Evolutionary conservation across 2,888 invertebrate genomes (phyloP), one percentile per base, ranked within the genome.

Genomic region (Lysandra bellargus): DNA sequence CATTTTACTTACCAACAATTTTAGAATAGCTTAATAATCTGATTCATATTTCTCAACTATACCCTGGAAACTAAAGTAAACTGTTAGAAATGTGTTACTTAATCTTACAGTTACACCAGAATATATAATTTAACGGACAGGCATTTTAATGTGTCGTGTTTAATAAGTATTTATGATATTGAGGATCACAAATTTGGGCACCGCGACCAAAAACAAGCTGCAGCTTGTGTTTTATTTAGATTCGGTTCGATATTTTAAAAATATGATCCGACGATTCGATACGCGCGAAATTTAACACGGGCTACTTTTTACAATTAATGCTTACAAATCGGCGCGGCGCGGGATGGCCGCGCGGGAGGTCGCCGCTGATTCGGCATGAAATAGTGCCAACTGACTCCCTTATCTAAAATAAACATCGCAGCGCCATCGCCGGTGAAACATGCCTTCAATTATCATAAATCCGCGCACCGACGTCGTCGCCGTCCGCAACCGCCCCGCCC

Each of bases 381-480:
- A 94, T 93, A 94, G 92, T 92, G 89, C 91, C 90, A 89, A 88
- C 89, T 89, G 89, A 88, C 84, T 82, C 86, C 88, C 89, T 93
- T 94, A 94, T 94, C 94, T 94, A 94, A 94, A 94, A 94, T 94
- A 94, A 94, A 94, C 93, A 94, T 94, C 93, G 88, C 91, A 91
- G 88, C 90, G 90, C 90, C 92, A 90, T 88, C 90, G 90, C 90
- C 92, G 89, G 91, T 93, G 93, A 92, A 93, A 93, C 94, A 93
- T 91, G 94, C 90, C 93, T 94, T 94, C 93, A 93, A 94, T 94
- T 94, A 94, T 93, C 93, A 93, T 94, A 94, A 94, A 94, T 94
- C 93, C 89, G 88, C 85, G 87, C 86, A 88, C 90, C 91, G 93
- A 91, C 93, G 89, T 86, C 88, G 89, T 89, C 90, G 89, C 90